A percentile compares a stretch with the other conserved stretches of the same genome.
Conservation (phyloP, 2,888 invertebrate species). For the Erebia epiphron region DNA sequence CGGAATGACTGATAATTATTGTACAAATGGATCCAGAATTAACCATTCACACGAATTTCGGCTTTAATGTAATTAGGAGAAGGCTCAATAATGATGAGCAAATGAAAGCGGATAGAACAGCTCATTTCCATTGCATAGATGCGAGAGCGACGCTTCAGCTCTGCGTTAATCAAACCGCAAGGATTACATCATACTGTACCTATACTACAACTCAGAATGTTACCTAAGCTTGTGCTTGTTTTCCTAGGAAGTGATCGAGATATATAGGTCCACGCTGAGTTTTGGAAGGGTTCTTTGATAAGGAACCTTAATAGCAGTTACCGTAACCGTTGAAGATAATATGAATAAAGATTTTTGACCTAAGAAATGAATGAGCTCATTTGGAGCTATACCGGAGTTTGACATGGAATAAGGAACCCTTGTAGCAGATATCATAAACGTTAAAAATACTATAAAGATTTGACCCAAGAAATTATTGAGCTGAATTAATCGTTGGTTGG, state of each 20-base stretch:
- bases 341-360: too few species aligned
- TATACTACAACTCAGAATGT: conserved; percentile 37
- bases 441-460: too few species aligned
- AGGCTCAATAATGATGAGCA: conserved; percentile 5
- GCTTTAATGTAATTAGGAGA: conserved; percentile 43
- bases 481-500: too few species aligned
- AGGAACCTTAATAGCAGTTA: too few species aligned
- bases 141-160: conserved; percentile 54
- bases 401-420: too few species aligned
- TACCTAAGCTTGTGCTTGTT: conserved; percentile 32
- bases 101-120: conserved; percentile 44
- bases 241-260: conserved; percentile 57
- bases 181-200: conserved; percentile 49
- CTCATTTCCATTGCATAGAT: conserved; percentile 60
- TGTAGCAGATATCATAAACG: too few species aligned
- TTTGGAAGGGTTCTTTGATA: too few species aligned
- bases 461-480: too few species aligned
- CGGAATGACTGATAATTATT: conserved; percentile 63
- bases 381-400: too few species aligned
- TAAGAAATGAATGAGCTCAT: too few species aligned
- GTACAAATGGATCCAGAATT: conserved; percentile 49
- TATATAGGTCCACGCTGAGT: conserved; percentile 8
- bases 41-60: conserved; percentile 41
- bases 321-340: too few species aligned
- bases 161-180: conserved; percentile 56